Evolutionary conservation across 2,797 vertebrate species (phyloP), one percentile per base, ranked within the genome.

Genomic region (Leptodactylus fallax): DNA sequence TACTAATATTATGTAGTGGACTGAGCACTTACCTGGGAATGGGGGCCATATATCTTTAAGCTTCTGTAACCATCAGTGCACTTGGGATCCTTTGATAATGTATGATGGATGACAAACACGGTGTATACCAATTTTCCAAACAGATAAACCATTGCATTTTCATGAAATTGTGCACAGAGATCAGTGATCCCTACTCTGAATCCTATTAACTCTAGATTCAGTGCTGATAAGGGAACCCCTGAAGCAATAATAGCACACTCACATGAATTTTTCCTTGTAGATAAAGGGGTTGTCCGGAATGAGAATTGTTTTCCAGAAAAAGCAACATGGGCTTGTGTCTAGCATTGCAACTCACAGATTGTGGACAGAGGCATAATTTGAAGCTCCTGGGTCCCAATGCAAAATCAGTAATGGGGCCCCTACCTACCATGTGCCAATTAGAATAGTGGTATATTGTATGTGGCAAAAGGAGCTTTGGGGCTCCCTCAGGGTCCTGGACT

Each of bases 151-250:
- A 79, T 79, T 6, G 7, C 21, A 58, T 58, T 79, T 27, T 56
- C 10, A 14, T 58, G 19, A 36, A 45, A 45, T 58, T 17, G 21
- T 23, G 12, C 10, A 10, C 25, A 60, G 12, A 79, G 53, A 21
- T 60, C 55, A 60, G 56, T 79, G 78, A 60, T 60, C 78, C 78
- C 78, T 60, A 60, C 25, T 19, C 14, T 79, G 21, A 53, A 76
- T 76, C 47, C 72, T 12, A 53, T 77, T 53, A 53, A 77, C 47
- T 49, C 36, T 21, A 49, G 45, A 74, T 45, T 74, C 17, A 77
- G 1, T 77, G 74, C 74, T 51, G 74, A 53, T 77, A 14, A 53
- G 49, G 25, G 21, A 53, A 23, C 53, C 74, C n/a, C n/a, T 14
- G 45, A 77, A 23, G 74, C 47, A 77, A 77, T 53, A 53, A 21